Percentiles rank a stretch among this genome's conserved stretches.
phyloP scores from a whole-genome alignment of 92 coral and sea anemone genomes.

The Porites rus region DNA sequence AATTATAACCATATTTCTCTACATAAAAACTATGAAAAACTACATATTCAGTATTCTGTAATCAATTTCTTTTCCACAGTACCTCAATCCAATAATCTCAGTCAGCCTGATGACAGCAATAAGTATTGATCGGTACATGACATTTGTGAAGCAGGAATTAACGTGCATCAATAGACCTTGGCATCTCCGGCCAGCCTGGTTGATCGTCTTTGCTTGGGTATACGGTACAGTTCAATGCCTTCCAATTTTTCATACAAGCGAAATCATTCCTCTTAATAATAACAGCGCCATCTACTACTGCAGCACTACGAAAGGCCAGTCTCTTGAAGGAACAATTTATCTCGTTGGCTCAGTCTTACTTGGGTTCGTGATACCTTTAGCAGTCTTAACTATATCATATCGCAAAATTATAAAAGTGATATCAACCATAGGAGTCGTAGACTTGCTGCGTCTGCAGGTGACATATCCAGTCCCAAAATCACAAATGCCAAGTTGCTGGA shows the following conservation, averaged over 20 bases:
- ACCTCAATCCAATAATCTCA: constrained; percentile 40
- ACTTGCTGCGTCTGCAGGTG: constrained; percentile 27
- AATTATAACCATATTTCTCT: too few relatives aligned
- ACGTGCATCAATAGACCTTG: constrained; percentile 40
- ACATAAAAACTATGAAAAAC: too few relatives aligned
- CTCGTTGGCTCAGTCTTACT: constrained; percentile 45
- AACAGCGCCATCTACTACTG: constrained; percentile 69
- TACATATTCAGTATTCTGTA: neutral
- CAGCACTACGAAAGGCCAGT: constrained; percentile 61
- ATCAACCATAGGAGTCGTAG: constrained; percentile 49
- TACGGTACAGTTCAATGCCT: constrained; percentile 59
- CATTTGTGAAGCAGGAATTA: constrained; percentile 65
- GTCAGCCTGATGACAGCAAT: constrained; percentile 65
- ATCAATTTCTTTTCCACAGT: neutral
- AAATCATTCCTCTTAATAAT: constrained; percentile 31
- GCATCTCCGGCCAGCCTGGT: constrained; percentile 54
- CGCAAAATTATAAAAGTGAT: constrained; percentile 55
- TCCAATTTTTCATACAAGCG: constrained; percentile 55
- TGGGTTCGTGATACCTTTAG: constrained; percentile 63
- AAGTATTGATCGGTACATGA: constrained; percentile 79
- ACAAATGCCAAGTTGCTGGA: constrained; percentile 32
- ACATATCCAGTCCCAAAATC: neutral
- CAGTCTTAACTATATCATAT: constrained; percentile 57
- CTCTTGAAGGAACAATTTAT: constrained; percentile 46
- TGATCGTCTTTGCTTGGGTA: constrained; percentile 74